phyloP scores from a whole-genome alignment of 2,797 vertebrate genomes.

The Hylomyscus alleni region DNA sequence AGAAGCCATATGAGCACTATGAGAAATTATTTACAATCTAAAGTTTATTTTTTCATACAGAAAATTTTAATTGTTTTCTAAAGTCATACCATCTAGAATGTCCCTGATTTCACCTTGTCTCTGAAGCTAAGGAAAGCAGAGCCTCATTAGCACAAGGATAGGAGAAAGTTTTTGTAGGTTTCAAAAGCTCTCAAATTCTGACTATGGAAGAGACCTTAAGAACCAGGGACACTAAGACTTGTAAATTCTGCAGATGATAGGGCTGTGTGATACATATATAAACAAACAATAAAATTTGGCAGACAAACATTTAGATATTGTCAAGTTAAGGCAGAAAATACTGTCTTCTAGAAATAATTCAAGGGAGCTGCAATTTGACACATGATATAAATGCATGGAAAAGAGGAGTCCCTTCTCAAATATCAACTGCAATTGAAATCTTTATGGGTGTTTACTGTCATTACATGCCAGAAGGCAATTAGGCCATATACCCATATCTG shows the following conservation, averaged over 20 bases:
- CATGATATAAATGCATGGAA: background rate
- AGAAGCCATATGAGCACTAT: background rate
- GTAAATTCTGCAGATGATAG: background rate
- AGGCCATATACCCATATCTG: background rate
- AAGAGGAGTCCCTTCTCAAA: background rate
- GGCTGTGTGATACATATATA: background rate
- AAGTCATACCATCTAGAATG: background rate
- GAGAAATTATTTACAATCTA: background rate
- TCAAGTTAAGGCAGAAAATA: conserved; percentile 46
- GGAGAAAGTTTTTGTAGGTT: background rate
- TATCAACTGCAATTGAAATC: background rate
- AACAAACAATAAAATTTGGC: background rate
- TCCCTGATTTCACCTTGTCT: background rate
- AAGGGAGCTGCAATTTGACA: background rate
- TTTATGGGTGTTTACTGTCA: background rate
- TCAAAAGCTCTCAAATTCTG: background rate
- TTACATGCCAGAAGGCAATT: background rate
- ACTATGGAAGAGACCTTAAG: conserved; percentile 1
- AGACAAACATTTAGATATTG: background rate
- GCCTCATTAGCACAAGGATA: background rate
- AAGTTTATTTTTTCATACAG: background rate
- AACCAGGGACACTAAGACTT: background rate
- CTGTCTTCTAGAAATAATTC: background rate
- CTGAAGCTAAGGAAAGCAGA: background rate
- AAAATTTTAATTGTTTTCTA: conserved; percentile 1